These are phyloP conservation scores for Pomacea canaliculata DNA, from an alignment of 2,888 invertebrate species.

Conservation along the genomic window DNA sequence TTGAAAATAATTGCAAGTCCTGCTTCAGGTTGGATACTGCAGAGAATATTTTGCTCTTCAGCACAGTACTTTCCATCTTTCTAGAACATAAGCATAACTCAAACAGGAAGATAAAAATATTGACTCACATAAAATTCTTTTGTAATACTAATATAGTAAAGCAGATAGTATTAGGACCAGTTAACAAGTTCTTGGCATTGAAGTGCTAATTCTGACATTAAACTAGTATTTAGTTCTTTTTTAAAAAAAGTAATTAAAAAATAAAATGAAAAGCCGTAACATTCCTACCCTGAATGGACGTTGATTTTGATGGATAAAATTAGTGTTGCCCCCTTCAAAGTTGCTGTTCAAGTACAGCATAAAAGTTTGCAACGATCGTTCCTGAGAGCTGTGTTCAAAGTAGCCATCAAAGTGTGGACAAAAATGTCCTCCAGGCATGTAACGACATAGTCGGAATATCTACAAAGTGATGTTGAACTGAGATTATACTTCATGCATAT, in stretches of 20 bases:
- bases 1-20: constrained; percentile 64
- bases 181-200: no score
- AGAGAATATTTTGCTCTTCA: constrained; percentile 60
- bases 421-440: constrained; percentile 62
- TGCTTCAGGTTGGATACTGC: constrained; percentile 54
- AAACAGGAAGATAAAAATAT: no score
- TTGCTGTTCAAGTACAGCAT: constrained; percentile 64
- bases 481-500: not conserved
- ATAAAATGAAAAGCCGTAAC: no score
- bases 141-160: no score
- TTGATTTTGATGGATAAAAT: constrained; percentile 61
- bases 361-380: constrained; percentile 60
- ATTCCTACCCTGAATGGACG: constrained; percentile 47
- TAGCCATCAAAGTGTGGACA: constrained; percentile 66
- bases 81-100: constrained; percentile 30
- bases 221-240: no score
- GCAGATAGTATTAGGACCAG: no score
- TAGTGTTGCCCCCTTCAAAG: constrained; percentile 61
- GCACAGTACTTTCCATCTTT: constrained; percentile 62
- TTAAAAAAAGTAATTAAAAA: no score
- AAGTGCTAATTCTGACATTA: no score
- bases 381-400: constrained; percentile 44
- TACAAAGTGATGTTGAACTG: constrained; percentile 29
- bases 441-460: constrained; percentile 61
- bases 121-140: no score